phyloP scores from a whole-genome alignment of 2,797 vertebrate species.

The Myotis findleyi region DNA sequence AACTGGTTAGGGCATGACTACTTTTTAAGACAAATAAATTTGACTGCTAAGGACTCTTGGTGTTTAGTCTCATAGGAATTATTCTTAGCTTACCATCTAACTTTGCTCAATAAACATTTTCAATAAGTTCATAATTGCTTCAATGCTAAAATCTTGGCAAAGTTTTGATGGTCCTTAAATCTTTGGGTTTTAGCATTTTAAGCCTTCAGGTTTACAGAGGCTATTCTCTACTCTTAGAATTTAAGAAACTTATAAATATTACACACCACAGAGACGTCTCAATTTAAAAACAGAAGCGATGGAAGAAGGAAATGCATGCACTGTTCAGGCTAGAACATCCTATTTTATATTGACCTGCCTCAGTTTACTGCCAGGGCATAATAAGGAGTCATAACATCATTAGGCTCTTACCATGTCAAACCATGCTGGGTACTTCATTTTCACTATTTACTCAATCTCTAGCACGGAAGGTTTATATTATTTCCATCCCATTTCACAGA shows the following conservation, averaged over 20 bases:
- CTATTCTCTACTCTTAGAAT: conserved; percentile 57
- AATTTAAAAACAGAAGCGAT: neutral
- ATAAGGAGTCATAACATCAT: neutral
- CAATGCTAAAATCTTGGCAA: conserved; percentile 8
- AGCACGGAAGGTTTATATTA: neutral
- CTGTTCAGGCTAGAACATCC: neutral
- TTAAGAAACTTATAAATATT: conserved; percentile 35
- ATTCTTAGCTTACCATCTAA: conserved; percentile 22
- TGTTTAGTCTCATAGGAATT: neutral
- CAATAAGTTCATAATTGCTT: neutral
- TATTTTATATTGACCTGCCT: conserved; percentile 8
- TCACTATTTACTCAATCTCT: conserved; percentile 6
- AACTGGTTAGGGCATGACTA: neutral
- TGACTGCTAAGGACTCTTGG: neutral
- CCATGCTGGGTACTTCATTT: neutral
- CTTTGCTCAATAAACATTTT: conserved; percentile 25
- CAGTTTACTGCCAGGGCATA: neutral
- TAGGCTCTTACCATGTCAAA: neutral
- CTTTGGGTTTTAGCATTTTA: conserved; percentile 52
- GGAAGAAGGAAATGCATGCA: neutral
- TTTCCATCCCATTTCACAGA: neutral
- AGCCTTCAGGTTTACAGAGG: neutral
- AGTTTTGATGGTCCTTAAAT: conserved; percentile 21
- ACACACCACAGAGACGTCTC: neutral
- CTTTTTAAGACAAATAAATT: neutral